phyloP scores from a whole-genome alignment of 2,888 invertebrate genomes.

The Brachypterus glaber region DNA sequence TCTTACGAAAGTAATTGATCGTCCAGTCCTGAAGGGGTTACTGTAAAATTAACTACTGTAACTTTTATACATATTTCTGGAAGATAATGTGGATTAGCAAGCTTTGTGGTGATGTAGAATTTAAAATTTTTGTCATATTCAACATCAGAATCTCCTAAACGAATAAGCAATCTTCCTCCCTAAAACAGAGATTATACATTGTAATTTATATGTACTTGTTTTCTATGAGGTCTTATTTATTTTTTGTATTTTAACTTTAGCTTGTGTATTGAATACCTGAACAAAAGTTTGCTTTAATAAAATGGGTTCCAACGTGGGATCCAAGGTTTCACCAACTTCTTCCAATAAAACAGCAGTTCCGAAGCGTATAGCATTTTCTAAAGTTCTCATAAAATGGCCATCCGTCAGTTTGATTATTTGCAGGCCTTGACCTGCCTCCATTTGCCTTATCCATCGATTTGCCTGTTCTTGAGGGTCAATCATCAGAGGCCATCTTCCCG shows the following conservation, averaged over 20 bases:
- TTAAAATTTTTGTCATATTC: conserved; percentile 81
- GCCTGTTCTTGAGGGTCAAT: conserved; percentile 96
- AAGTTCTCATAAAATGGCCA: conserved; percentile 57
- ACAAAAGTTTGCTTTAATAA: conserved; percentile 70
- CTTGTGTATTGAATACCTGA: conserved; percentile 55
- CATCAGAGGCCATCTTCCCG: conserved; percentile 80
- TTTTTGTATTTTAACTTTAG: too few relatives aligned
- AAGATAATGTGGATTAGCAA: conserved; percentile 87
- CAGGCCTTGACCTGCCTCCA: conserved; percentile 68
- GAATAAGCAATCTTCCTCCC: conserved; percentile 72
- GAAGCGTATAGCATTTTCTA: conserved; percentile 75
- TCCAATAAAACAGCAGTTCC: conserved; percentile 82
- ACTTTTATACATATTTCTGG: conserved; percentile 91
- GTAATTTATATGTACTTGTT: neutral
- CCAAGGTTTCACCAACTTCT: conserved; percentile 79
- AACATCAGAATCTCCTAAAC: conserved; percentile 78
- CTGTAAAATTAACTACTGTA: conserved; percentile 86
- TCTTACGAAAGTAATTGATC: conserved; percentile 84
- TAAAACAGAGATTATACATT: too few relatives aligned
- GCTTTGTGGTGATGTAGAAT: conserved; percentile 83
- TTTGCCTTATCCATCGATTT: conserved; percentile 83
- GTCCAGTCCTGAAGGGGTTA: conserved; percentile 80
- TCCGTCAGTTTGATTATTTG: conserved; percentile 74
- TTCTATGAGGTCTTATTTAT: neutral
- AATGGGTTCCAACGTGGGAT: conserved; percentile 77